Base-by-base conservation (phyloP, 1,140 invertebrate genomes). In the Elymnias hypermnestra region DNA sequence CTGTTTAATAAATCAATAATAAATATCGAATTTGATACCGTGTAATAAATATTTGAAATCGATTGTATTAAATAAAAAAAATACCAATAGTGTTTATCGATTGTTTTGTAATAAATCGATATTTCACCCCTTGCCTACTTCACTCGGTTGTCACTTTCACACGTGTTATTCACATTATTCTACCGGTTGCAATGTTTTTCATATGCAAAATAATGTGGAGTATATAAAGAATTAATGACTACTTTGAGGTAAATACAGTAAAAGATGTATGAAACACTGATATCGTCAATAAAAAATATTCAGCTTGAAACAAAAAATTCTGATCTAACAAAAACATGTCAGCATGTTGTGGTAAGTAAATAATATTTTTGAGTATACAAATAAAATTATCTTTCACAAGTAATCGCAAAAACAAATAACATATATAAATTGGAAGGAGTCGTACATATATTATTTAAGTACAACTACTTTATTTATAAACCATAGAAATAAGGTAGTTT, bases 251-350 rank as follows among this genome's bases (percentile, higher is more conserved):
- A 5, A 15, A 12, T 12, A 21, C 5, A 36, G n/a, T 36, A 9
- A 9, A 72, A 63, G 42, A 76, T 76, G 72, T 48, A 37, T 55
- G 55, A 57, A 15, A 70, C 57, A 53, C 61, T 63, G 41, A 18
- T 54, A 14, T 35, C 9, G 5, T 60, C 63, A 18, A 39, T 76
- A 26, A 57, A 57, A 38, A 50, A 54, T 9, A 59, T 76, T 53
- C 45, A 58, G 42, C 37, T 38, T 22, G 61, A 64, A 51, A 68
- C 72, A 26, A 67, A 46, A 35, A 71, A 59, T 35, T 31, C 38
- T 0, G 66, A 77, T 40, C 48, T 77, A 19, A 22, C 17, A 25
- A 66, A 72, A 67, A 50, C 61, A 53, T 74, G 73, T 51, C 53
- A 68, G 40, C 52, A 65, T 50, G 46, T 74, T 53, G 33, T 57